Evolutionary conservation across 1,140 invertebrate species (phyloP), one percentile per base, ranked within the genome.

Genomic region (Polypedilum pembai): DNA sequence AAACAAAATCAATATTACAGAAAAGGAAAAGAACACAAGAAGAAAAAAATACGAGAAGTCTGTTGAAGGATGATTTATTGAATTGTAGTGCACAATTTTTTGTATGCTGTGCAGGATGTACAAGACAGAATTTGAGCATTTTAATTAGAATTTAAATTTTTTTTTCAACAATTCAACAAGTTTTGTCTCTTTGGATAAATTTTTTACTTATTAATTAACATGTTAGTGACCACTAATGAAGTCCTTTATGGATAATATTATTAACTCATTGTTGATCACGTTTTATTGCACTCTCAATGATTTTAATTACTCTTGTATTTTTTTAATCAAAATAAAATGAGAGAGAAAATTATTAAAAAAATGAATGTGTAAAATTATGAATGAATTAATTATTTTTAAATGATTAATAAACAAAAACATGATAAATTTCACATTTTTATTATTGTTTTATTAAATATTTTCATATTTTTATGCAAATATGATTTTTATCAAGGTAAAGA

Each of bases 371-470:
- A 33, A 33, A 33, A 33, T 33, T 33, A 33, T 33, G 24, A 33
- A 33, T 33, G 24, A 33, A 33, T 56, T 56, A 56, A 56, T 56
- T 56, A 56, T 56, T 56, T 56, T 56, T 56, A 56, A 56, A 56
- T 56, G 45, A 56, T 56, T 56, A 56, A 56, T 56, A 56, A 56
- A 56, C 45, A 56, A 56, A 56, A 56, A 56, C 45, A 56, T 15
- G 45, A 56, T 56, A 56, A 56, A n/a, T 56, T 56, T 56, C n/a
- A n/a, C 45, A 56, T 56, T n/a, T n/a, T 56, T n/a, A 56, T 56
- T 56, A 56, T 56, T n/a, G 12, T 56, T 56, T 56, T n/a, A 56
- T 56, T 56, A 56, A n/a, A 56, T 56, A 12, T n/a, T 56, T 56
- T 56, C 45, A 56, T 56, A 33, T 56, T 56, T 56, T 56, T 56